phyloP scores from a whole-genome alignment of 2,797 vertebrate species.

The Myioborus melanocephalus region DNA sequence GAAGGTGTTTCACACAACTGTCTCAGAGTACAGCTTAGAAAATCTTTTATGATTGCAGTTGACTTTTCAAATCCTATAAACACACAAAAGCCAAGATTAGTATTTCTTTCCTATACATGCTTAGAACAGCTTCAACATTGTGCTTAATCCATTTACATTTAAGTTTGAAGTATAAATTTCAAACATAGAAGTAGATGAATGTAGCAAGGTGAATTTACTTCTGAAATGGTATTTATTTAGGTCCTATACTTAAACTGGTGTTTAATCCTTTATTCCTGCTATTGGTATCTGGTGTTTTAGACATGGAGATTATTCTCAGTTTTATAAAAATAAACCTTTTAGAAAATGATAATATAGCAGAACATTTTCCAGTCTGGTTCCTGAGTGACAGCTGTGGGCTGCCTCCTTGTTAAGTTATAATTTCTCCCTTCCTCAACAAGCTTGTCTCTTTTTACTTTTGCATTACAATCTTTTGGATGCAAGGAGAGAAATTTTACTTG shows the following conservation, averaged over 20 bases:
- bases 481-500: not conserved
- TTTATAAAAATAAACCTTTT: conserved; percentile 13
- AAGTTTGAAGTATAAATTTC: not conserved
- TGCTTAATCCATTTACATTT: not conserved
- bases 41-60: not conserved
- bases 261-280: not conserved
- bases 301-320: not conserved
- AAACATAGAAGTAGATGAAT: not conserved
- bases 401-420: not conserved
- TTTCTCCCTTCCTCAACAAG: not conserved
- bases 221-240: conserved; percentile 4
- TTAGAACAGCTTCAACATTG: not conserved
- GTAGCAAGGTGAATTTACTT: not conserved
- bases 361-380: conserved; percentile 18
- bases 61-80: not conserved
- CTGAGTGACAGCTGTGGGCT: conserved; percentile 1
- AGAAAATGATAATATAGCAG: not conserved
- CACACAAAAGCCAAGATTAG: not conserved
- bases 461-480: not conserved
- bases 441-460: not conserved
- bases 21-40: not conserved
- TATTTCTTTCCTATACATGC: not conserved
- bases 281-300: not conserved
- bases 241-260: not conserved
- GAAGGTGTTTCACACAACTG: not conserved